These are phyloP conservation scores for Andricus curvator DNA, from an alignment of 2,888 invertebrate genomes.

Conservation along the genomic window DNA sequence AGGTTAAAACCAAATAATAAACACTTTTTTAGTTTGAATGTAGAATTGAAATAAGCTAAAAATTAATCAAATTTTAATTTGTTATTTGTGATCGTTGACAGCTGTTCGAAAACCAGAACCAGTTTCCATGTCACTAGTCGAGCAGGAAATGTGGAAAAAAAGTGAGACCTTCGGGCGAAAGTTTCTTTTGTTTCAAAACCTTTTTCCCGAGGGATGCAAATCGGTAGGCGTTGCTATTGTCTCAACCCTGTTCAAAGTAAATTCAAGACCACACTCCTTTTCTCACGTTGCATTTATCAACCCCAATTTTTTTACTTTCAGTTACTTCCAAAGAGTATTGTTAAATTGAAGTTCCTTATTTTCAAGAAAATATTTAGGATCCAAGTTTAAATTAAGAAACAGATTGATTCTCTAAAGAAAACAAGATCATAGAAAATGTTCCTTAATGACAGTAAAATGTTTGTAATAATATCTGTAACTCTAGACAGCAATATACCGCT, in stretches of 20 bases:
- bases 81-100: not conserved
- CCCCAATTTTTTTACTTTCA: constrained; percentile 2
- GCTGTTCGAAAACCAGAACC: constrained; percentile 37
- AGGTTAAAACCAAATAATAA: too few species aligned
- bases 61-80: constrained; percentile 2
- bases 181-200: constrained; percentile 40
- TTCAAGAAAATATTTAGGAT: not conserved
- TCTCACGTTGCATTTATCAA: constrained; percentile 32
- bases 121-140: constrained; percentile 32
- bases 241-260: constrained; percentile 39
- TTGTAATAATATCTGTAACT: not conserved
- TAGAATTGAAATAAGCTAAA: not conserved
- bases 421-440: too few species aligned
- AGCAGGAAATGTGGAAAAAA: constrained; percentile 41
- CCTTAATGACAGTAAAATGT: not conserved
- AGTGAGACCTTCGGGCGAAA: constrained; percentile 31
- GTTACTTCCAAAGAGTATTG: not conserved
- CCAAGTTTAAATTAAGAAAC: not conserved
- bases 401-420: too few species aligned
- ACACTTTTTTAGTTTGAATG: too few species aligned
- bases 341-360: not conserved
- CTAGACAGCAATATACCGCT: constrained; percentile 18
- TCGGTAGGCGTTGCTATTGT: constrained; percentile 38
- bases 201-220: constrained; percentile 40
- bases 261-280: constrained; percentile 37